Base-by-base conservation (phyloP, 1,140 invertebrate genomes). In the Dufourea novaeangliae region DNA sequence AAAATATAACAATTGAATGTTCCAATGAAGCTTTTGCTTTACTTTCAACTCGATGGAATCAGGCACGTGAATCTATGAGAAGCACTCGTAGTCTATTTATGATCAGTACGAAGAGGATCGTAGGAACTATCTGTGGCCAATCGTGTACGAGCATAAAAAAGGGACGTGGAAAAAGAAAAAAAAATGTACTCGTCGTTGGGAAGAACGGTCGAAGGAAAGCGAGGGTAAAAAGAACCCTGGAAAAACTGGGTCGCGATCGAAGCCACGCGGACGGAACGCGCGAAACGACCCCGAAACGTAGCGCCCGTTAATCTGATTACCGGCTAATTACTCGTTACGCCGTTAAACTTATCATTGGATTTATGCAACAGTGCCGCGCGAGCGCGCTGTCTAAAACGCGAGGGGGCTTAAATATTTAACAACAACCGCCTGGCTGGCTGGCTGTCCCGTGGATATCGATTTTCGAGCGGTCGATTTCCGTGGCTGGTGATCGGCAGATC, bases 291-390 rank as follows among this genome's bases (percentile, higher is more conserved):
- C 63, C 73, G 39, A 75, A 75, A 75, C 52, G 63, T 68, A 52
- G 39, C 62, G 50, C n/a, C n/a, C n/a, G 29, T 59, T 29, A 76
- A 76, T 76, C 73, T 22, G 52, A 76, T 76, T 69, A 76, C 6
- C 10, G 6, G 66, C 64, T 76, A 76, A 76, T 76, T 76, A 69
- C 64, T 68, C 54, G 52, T 59, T 75, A 59, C 73, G 37, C 39
- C 17, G 54, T 61, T 68, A 69, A 76, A 76, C 73, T 76, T 67
- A 67, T 74, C 73, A 57, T 59, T 59, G 52, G 73, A 75, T 67
- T 75, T 73, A 54, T 46, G 70, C 17, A 50, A 66, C 72, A 50
- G 20, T 34, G 37, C 14, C 37, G 27, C 52, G 17, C n/a, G n/a
- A n/a, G n/a, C n/a, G n/a, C n/a, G n/a, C n/a, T n/a, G 56, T 61